These are phyloP conservation scores for Argopecten irradians DNA, from an alignment of 1,140 invertebrate genomes.

Conservation along the genomic window DNA sequence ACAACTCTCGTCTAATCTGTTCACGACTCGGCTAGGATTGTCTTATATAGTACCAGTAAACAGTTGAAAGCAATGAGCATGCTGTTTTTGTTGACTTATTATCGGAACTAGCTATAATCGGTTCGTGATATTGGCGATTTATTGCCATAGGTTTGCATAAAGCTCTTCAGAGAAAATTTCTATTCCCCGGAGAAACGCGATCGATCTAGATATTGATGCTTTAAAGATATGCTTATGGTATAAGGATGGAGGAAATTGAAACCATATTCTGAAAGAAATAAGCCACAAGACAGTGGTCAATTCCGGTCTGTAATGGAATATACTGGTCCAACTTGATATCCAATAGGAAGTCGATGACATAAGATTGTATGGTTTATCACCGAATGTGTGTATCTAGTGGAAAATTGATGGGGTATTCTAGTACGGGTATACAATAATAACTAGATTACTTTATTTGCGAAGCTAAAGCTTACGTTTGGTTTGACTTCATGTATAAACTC, in stretches of 20 bases:
- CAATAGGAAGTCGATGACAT: neutral
- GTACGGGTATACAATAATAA: neutral
- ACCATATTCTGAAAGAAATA: neutral
- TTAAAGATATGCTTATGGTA: neutral
- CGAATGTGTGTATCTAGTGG: neutral
- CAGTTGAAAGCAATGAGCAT: neutral
- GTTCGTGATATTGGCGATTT: neutral
- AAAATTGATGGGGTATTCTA: neutral
- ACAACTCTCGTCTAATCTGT: neutral
- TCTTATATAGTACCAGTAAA: neutral
- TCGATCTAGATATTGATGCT: neutral
- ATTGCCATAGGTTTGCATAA: neutral
- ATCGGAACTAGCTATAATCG: neutral
- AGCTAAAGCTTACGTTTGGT: neutral
- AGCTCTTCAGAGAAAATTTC: neutral
- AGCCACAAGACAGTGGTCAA: neutral
- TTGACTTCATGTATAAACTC: no score
- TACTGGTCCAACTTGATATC: neutral
- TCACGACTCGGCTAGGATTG: neutral
- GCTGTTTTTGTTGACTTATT: slow-evolving; percentile 2
- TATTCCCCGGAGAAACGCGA: neutral
- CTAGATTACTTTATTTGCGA: neutral
- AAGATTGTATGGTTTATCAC: neutral
- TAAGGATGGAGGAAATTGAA: neutral
- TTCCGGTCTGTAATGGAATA: neutral